These are phyloP conservation scores for Adrianichthys oophorus DNA, from an alignment of 2,797 vertebrate species.

Conservation along the genomic window DNA sequence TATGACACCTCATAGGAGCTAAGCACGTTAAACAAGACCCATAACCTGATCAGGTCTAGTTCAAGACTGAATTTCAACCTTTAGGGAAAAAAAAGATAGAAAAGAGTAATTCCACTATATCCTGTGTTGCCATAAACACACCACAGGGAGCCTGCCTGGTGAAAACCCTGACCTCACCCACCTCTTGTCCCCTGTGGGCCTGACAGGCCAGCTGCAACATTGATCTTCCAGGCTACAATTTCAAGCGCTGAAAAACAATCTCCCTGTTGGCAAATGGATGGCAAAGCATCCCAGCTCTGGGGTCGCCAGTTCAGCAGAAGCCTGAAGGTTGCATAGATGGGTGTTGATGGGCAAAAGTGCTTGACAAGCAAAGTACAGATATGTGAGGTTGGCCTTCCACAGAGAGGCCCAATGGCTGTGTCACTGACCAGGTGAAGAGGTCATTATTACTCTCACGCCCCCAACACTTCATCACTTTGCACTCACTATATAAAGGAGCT, in stretches of 20 bases:
- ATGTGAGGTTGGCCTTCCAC: constrained; percentile 33
- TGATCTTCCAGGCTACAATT: constrained; percentile 74
- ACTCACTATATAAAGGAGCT: constrained; percentile 20
- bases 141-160: constrained; percentile 58
- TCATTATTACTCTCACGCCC: constrained; percentile 50
- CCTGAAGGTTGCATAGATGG: constrained; percentile 37
- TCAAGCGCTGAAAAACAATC: constrained; percentile 80
- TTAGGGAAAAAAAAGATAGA: constrained; percentile 19
- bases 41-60: constrained; percentile 23
- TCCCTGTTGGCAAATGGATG: constrained; percentile 77
- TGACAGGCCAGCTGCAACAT: constrained; percentile 75
- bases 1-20: not conserved
- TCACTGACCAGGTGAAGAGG: constrained; percentile 53
- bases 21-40: constrained; percentile 14
- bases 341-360: constrained; percentile 50
- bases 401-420: constrained; percentile 36
- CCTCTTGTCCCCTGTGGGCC: constrained; percentile 37
- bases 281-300: constrained; percentile 46
- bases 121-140: constrained; percentile 66
- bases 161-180: constrained; percentile 68
- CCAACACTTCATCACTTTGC: constrained; percentile 26
- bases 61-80: constrained; percentile 39
- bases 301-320: constrained; percentile 66
- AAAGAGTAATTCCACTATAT: constrained; percentile 53
- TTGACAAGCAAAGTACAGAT: constrained; percentile 42